Percentiles rank a stretch among this genome's conserved stretches.
phyloP scores from a whole-genome alignment of 92 coral and sea anemone species.

The Paramuricea clavata region DNA sequence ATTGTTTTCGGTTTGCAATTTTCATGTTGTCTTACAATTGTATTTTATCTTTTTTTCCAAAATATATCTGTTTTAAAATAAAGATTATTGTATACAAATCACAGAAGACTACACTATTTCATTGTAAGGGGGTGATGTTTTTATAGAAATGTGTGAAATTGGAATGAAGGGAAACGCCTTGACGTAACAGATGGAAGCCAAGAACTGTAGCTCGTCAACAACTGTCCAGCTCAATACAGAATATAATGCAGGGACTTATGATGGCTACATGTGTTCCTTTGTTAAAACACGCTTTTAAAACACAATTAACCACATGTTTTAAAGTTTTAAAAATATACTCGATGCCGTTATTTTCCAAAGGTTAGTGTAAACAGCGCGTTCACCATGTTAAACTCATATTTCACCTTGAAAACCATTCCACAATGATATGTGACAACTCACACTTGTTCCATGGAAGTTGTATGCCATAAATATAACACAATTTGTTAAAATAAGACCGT shows the following conservation, averaged over 20 bases:
- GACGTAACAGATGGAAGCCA: neutral
- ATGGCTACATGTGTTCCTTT: slow-evolving; percentile 42
- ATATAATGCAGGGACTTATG: slow-evolving; percentile 40
- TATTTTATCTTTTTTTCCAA: neutral
- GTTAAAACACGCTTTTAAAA: slow-evolving; percentile 53
- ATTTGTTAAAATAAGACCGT: neutral
- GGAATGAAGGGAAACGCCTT: slow-evolving; percentile 7
- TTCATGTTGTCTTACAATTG: neutral
- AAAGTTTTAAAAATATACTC: neutral
- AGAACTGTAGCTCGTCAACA: neutral
- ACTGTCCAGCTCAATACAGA: neutral
- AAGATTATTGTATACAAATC: neutral
- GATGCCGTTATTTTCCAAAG: neutral
- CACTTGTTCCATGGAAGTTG: neutral
- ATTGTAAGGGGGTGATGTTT: neutral
- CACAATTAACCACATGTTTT: slow-evolving; percentile 51
- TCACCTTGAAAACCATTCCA: neutral
- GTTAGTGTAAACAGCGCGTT: neutral
- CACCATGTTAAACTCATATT: neutral
- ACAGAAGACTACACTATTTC: neutral
- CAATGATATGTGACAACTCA: too few relatives aligned
- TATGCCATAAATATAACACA: neutral
- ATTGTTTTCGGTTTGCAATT: neutral
- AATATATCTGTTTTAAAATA: neutral
- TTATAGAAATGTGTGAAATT: neutral